Conservation (phyloP, 2,888 invertebrate genomes). For the Steromphala cineraria region DNA sequence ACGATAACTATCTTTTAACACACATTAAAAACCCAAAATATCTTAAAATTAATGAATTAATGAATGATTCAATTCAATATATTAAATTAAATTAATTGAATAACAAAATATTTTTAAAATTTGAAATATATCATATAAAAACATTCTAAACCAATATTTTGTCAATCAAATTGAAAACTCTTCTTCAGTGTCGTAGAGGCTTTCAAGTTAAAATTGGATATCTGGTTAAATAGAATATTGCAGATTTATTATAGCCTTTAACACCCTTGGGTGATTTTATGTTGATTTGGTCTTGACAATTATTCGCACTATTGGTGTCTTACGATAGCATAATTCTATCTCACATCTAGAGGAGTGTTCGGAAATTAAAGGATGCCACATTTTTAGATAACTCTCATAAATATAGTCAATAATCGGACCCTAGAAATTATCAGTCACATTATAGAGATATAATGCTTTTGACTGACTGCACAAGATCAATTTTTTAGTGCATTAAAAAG, state of each 20-base stretch:
- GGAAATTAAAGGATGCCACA: slow-evolving; percentile 15
- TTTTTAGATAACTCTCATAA: not conserved
- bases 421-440: slow-evolving; percentile 1
- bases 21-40: no score
- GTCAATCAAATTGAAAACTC: no score
- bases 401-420: not conserved
- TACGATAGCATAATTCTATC: slow-evolving; percentile 11
- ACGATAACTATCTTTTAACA: no score
- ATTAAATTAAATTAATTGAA: no score
- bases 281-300: not conserved
- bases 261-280: not conserved
- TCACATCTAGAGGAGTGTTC: not conserved
- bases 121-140: no score
- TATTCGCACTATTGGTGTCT: not conserved
- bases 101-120: no score
- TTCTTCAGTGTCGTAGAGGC: no score
- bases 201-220: no score
- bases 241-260: not conserved
- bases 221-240: no score
- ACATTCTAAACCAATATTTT: no score
- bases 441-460: not conserved
- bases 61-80: no score
- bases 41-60: no score
- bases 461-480: not conserved
- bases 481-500: not conserved